A percentile compares a stretch with the other conserved stretches of the same genome.
Conservation (phyloP, 1,140 invertebrate species). For the Brachionus angularis region DNA sequence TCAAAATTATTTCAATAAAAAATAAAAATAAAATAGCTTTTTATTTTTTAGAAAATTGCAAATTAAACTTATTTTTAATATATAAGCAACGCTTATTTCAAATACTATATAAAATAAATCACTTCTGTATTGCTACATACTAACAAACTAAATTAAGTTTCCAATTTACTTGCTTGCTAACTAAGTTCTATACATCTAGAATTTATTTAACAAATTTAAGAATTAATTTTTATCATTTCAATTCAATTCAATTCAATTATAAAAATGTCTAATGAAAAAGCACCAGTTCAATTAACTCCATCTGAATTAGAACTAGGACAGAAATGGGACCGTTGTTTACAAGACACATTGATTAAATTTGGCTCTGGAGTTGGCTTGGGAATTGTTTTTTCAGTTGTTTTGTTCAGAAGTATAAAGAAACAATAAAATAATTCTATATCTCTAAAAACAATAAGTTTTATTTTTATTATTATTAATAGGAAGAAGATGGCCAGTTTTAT, state of each 20-base stretch:
- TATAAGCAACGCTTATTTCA: neutral
- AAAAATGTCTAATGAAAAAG: conserved; percentile 36
- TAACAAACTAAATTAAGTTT: conserved; percentile 3
- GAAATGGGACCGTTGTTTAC: conserved; percentile 61
- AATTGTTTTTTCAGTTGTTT: conserved; percentile 58
- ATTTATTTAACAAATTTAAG: conserved; percentile 17
- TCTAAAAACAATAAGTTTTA: conserved; percentile 8
- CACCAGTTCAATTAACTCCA: conserved; percentile 47
- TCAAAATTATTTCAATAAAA: neutral
- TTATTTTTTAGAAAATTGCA: conserved; percentile 7
- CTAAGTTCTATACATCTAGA: neutral
- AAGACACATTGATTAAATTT: conserved; percentile 59
- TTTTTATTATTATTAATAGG: conserved; percentile 47
- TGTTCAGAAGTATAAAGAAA: conserved; percentile 60
- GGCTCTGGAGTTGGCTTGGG: conserved; percentile 60
- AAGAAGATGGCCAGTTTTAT: conserved; percentile 54
- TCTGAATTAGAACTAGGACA: conserved; percentile 60
- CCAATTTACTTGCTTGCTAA: conserved; percentile 14
- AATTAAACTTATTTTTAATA: conserved; percentile 1
- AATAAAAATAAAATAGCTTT: neutral
- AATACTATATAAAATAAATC: neutral
- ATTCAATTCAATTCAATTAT: neutral
- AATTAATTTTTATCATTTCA: neutral
- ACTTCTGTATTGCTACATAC: too few relatives aligned
- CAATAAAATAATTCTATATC: conserved; percentile 45